Percentiles rank a stretch among this genome's conserved stretches.
Conservation (phyloP, 2,113 vertebrate species). For the Pluvianellus socialis region DNA sequence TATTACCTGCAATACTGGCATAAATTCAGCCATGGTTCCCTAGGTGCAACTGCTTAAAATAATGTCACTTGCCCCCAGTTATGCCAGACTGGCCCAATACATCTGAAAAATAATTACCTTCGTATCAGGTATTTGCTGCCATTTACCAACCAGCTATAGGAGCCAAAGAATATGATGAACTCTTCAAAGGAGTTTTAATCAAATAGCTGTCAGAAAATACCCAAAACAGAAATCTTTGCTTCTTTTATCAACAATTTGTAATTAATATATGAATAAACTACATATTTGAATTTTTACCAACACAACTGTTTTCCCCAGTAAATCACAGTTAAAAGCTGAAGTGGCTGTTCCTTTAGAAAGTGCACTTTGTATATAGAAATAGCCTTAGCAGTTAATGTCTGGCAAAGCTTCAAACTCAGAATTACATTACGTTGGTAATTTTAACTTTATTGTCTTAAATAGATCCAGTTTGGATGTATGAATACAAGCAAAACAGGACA, state of each 20-base stretch:
- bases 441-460: constrained; percentile 50
- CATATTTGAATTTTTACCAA: constrained; percentile 4
- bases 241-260: background rate
- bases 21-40: background rate
- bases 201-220: background rate
- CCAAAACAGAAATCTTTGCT: background rate
- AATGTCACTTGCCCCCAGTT: background rate
- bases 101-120: background rate
- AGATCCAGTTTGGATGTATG: constrained; percentile 7
- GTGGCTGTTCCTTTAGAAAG: constrained; percentile 30
- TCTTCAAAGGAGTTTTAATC: background rate
- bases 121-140: background rate
- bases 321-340: constrained; percentile 25
- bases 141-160: background rate
- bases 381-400: constrained; percentile 7
- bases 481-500: background rate
- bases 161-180: background rate
- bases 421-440: constrained; percentile 18
- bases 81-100: background rate
- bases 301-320: background rate
- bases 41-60: background rate
- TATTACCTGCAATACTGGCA: background rate
- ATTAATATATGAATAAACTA: background rate
- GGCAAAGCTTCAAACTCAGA: constrained; percentile 19
- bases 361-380: constrained; percentile 30